Evolutionary conservation across 1,140 invertebrate genomes (phyloP), one percentile per base, ranked within the genome.

Genomic region (Drosophila tani): DNA sequence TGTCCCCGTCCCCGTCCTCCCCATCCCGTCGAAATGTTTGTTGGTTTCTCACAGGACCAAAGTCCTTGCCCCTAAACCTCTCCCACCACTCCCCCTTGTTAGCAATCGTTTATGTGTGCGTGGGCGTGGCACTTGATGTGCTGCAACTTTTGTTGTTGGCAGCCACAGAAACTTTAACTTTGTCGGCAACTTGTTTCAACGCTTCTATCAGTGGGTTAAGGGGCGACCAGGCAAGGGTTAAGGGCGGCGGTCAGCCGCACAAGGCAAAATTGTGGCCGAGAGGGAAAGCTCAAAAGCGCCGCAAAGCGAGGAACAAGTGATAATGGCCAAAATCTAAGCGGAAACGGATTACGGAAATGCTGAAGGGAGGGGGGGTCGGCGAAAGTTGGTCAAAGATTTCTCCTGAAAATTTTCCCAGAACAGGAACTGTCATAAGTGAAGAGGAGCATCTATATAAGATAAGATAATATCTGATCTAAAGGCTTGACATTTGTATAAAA

Each of bases 151-250:
- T 75, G 66, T 50, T 82, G 58, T 66, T 84, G 77, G 51, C 64
- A 85, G 82, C 82, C 80, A 77, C 76, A 76, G 79, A 85, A 86
- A 84, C 82, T 84, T 84, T 62, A 81, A 85, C 78, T 84, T 84
- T 67, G 53, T 67, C 50, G 75, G 66, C 82, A 84, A 85, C 82
- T 84, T 84, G 78, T 85, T 71, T 64, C 77, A 65, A 62, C 62
- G 67, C 63, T 49, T 66, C 57, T 45, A 32, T 35, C 51, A 41
- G 57, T 3, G 17, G 50, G 8, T 15, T 29, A n/a, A 17, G 19
- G 29, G 41, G 66, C 27, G 38, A 2, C 27, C 24, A 5, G 32
- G 50, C 15, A 41, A n/a, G 62, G 63, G 62, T 11, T 12, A 50
- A 35, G 32, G 41, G 14, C n/a, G 19, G 24, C 53, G 76, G 60